Percentiles rank a stretch among this genome's conserved stretches.
phyloP scores from a whole-genome alignment of 2,113 vertebrate genomes.

The Solenodon paradoxus region DNA sequence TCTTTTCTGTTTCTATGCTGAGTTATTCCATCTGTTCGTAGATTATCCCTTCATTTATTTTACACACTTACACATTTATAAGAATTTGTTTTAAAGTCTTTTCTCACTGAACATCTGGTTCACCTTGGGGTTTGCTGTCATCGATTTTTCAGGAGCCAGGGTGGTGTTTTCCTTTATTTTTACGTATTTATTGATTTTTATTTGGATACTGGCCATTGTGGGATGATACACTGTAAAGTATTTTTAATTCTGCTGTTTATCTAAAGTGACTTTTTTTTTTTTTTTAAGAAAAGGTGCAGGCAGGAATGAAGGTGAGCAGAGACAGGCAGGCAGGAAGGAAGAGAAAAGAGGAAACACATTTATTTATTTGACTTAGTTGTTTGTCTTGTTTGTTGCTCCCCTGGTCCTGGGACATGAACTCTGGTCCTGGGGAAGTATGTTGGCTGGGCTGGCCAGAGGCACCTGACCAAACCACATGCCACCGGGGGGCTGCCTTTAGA shows the following conservation, averaged over 20 bases:
- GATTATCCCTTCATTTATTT: not conserved
- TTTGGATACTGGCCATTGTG: not conserved
- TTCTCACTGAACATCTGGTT: not conserved
- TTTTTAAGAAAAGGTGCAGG: too few relatives aligned
- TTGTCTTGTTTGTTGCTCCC: too few relatives aligned
- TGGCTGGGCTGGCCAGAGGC: too few relatives aligned
- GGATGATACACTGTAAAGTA: not conserved
- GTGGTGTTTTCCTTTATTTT: not conserved
- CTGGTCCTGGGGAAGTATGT: too few relatives aligned
- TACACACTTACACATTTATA: not conserved
- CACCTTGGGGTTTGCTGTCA: not conserved
- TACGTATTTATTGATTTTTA: not conserved
- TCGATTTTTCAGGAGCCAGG: not conserved
- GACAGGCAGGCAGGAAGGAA: too few relatives aligned
- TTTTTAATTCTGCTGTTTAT: not conserved
- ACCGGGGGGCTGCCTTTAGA: too few relatives aligned
- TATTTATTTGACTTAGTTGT: too few relatives aligned
- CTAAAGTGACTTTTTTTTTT: too few relatives aligned
- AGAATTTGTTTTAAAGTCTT: not conserved
- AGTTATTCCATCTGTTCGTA: not conserved
- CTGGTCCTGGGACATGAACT: too few relatives aligned
- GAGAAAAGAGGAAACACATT: too few relatives aligned
- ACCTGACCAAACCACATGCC: too few relatives aligned
- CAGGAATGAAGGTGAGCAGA: too few relatives aligned
- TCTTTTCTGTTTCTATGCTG: not conserved